These are phyloP conservation scores for Catamblyrhynchus diadema DNA, from an alignment of 2,797 vertebrate genomes.

Conservation along the genomic window DNA sequence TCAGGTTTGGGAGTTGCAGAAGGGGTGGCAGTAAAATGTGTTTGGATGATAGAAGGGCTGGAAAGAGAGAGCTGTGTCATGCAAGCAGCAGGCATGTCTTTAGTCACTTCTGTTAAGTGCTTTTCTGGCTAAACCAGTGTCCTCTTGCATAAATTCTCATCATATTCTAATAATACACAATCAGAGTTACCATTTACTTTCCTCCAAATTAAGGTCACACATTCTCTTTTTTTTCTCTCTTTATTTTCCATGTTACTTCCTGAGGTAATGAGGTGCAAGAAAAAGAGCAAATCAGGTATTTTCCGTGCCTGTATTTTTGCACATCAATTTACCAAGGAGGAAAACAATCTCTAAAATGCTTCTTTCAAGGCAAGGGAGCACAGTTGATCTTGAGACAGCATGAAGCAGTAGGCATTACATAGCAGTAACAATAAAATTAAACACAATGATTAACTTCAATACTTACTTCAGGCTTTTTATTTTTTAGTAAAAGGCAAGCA, in stretches of 20 bases:
- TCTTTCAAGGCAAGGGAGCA: background rate
- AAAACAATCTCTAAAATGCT: background rate
- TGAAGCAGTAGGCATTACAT: background rate
- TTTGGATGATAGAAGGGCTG: background rate
- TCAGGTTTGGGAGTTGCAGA: background rate
- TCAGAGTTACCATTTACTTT: background rate
- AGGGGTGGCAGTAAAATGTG: background rate
- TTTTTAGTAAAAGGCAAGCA: background rate
- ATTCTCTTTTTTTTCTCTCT: background rate
- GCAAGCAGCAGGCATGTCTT: background rate
- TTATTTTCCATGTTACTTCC: background rate
- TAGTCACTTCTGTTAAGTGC: background rate
- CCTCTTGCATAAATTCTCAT: background rate
- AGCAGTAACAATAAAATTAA: background rate
- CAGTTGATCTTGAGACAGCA: background rate
- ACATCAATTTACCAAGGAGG: background rate
- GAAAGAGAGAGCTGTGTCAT: background rate
- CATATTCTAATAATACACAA: background rate
- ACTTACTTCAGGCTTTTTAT: background rate
- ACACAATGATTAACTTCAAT: background rate
- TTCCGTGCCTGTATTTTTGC: background rate
- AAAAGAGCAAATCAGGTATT: background rate
- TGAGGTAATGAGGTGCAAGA: background rate
- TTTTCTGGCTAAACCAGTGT: background rate
- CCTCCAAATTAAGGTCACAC: background rate